Percentiles rank a stretch among this genome's conserved stretches.
These are phyloP conservation scores for Notiomystis cincta DNA, from an alignment of 2,113 vertebrate species.

Conservation along the genomic window DNA sequence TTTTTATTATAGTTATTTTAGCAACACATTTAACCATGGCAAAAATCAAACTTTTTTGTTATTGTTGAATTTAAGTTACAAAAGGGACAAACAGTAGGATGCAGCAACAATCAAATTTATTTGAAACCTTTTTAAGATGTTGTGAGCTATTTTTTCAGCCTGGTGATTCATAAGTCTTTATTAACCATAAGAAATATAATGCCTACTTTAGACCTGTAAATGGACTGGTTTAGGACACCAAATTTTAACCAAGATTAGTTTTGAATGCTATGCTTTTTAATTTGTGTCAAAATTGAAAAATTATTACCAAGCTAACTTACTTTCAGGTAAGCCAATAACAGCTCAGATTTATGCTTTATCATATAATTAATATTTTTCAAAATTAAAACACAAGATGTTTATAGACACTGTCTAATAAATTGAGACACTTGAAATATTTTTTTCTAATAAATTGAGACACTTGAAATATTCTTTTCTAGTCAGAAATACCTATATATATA, in stretches of 20 bases:
- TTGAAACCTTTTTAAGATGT: not conserved
- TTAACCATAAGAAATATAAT: not conserved
- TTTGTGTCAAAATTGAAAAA: not conserved
- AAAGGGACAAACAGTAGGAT: not conserved
- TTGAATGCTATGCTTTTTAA: not conserved
- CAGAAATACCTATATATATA: not conserved
- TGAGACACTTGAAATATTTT: not conserved
- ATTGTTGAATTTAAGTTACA: not conserved
- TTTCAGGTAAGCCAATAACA: not conserved
- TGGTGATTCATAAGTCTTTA: slow-evolving; percentile 5
- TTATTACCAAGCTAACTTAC: not conserved
- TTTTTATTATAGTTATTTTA: not conserved
- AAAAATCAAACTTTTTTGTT: not conserved
- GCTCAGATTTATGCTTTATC: not conserved
- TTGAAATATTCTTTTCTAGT: not conserved
- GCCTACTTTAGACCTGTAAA: not conserved
- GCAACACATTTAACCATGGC: not conserved
- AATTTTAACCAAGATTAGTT: not conserved
- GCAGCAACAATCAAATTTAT: slow-evolving; percentile 5
- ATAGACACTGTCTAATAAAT: not conserved
- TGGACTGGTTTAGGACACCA: not conserved
- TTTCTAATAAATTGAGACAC: not conserved
- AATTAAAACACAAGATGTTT: not conserved
- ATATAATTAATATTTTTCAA: not conserved
- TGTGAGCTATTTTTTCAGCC: not conserved